These are phyloP conservation scores for Drosophila neocordata DNA, from an alignment of 1,140 invertebrate species.

Conservation along the genomic window DNA sequence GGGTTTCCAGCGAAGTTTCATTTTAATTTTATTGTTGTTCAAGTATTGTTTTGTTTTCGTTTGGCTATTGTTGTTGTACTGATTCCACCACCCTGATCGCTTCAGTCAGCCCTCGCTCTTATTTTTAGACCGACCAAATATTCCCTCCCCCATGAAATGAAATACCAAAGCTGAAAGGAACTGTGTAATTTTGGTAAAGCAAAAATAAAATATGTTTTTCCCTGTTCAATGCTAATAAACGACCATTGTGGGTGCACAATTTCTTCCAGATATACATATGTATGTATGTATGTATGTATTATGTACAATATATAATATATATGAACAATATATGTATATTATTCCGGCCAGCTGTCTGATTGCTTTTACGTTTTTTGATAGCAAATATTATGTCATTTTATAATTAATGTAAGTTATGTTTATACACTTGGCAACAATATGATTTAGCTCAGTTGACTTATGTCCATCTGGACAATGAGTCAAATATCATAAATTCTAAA, in stretches of 20 bases:
- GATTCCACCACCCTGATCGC: conserved; percentile 51
- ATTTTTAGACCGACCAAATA: background rate
- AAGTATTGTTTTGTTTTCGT: conserved; percentile 48
- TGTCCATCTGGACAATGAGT: background rate
- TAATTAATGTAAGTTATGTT: conserved; percentile 40
- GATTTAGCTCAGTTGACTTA: background rate
- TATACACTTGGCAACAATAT: conserved; percentile 27
- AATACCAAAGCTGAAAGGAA: conserved; percentile 7
- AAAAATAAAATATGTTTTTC: conserved; percentile 43
- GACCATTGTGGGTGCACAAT: background rate
- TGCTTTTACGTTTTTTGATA: conserved; percentile 34
- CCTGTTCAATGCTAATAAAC: conserved; percentile 17
- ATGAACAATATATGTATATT: too few species aligned
- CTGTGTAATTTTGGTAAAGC: conserved; percentile 1
- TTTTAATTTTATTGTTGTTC: conserved; percentile 76
- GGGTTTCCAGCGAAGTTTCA: conserved; percentile 81
- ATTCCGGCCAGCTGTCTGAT: conserved; percentile 38
- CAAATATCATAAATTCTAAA: too few species aligned
- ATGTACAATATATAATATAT: conserved; percentile 1
- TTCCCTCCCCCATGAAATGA: conserved; percentile 1
- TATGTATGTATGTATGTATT: too few species aligned
- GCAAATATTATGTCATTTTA: conserved; percentile 58
- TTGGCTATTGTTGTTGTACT: conserved; percentile 9
- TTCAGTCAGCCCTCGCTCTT: background rate
- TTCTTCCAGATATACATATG: background rate